Conservation (phyloP, 37 sponge, comb jelly and placozoan genomes). For the Corticium candelabrum region DNA sequence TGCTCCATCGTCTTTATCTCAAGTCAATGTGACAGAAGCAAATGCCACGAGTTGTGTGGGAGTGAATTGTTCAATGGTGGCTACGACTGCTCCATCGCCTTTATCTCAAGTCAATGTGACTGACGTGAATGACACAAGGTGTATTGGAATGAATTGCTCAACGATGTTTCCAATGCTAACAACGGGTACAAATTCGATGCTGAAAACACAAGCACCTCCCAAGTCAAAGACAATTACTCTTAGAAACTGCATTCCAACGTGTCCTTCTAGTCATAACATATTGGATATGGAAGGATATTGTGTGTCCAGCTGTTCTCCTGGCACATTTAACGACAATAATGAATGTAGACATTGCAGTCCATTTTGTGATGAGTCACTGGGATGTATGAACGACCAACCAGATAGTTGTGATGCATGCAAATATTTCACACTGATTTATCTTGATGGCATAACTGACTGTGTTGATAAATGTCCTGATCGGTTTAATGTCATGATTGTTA, state of each 20-base stretch:
- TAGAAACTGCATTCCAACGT: neutral
- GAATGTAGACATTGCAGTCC: neutral
- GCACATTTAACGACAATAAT: neutral
- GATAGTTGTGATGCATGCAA: neutral
- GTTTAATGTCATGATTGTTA: neutral
- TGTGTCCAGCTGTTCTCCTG: neutral
- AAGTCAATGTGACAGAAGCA: no score
- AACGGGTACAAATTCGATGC: no score
- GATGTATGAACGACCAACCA: neutral
- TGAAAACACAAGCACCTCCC: no score
- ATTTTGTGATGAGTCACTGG: neutral
- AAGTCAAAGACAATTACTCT: no score
- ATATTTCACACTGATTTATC: neutral
- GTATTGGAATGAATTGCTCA: no score
- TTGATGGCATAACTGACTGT: neutral
- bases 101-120: no score
- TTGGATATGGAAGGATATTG: neutral
- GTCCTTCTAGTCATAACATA: neutral
- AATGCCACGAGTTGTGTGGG: no score
- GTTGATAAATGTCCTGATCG: neutral
- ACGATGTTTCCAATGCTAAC: no score
- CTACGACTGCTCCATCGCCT: no score
- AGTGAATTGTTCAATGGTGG: no score
- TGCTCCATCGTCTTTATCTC: no score
- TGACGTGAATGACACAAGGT: no score